Evolutionary conservation across 2,797 vertebrate species (phyloP).

Genomic region (Cercopithecus diana): DNA sequence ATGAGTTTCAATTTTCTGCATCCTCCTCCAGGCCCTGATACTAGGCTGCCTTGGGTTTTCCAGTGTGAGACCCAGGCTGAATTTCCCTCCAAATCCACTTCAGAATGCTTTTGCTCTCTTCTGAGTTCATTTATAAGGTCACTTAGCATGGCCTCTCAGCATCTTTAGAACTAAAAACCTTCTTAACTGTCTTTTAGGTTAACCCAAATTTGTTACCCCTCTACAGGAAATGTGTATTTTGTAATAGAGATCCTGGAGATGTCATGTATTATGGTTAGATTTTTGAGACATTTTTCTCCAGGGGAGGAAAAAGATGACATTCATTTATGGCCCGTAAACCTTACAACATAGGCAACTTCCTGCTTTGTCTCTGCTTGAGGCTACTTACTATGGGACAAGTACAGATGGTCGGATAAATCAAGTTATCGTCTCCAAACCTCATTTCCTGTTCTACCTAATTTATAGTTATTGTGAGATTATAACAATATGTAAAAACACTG

Average conservation of each 20-base stretch:
- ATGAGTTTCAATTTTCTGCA: not conserved
- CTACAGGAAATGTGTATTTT: constrained; percentile 39
- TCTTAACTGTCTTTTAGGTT: constrained; percentile 27
- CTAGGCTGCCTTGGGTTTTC: not conserved
- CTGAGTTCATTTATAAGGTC: not conserved
- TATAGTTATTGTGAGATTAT: not conserved
- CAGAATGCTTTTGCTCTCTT: not conserved
- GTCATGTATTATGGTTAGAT: not conserved
- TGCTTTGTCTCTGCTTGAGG: not conserved
- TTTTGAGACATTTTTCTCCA: not conserved
- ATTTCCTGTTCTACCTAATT: not conserved
- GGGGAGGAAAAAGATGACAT: not conserved
- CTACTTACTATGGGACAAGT: not conserved
- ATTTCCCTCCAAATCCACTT: not conserved
- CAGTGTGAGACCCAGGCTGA: no score
- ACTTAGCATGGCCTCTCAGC: not conserved
- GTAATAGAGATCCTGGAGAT: not conserved
- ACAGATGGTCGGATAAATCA: not conserved
- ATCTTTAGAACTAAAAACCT: not conserved
- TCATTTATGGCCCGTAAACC: not conserved
- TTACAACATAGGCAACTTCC: not conserved
- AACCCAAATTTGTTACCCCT: not conserved
- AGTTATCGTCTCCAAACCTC: not conserved
- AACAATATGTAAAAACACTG: not conserved
- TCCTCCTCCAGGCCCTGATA: not conserved